phyloP scores from a whole-genome alignment of 2,113 vertebrate species.

The Mirounga angustirostris region DNA sequence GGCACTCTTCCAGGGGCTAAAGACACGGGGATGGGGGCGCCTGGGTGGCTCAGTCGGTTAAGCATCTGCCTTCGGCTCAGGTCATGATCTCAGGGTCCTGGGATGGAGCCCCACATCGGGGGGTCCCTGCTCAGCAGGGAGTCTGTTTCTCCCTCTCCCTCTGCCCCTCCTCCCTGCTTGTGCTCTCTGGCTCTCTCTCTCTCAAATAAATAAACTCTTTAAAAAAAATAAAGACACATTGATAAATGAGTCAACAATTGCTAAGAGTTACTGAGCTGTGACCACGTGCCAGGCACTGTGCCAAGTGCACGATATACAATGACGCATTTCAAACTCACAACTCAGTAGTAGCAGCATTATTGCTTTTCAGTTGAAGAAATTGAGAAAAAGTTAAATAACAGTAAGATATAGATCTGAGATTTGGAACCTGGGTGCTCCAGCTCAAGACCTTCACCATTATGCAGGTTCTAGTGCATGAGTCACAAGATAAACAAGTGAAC shows the following conservation, averaged over 20 bases:
- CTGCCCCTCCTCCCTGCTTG: neutral
- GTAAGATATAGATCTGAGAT: neutral
- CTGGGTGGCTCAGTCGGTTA: neutral
- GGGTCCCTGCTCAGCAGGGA: neutral
- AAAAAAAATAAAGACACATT: neutral
- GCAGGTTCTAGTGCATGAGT: neutral
- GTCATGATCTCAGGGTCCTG: neutral
- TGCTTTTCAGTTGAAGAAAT: neutral
- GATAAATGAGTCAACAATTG: no score
- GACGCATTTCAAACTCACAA: neutral
- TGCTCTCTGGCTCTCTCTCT: neutral
- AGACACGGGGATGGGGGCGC: rapidly evolving
- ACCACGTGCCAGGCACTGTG: neutral
- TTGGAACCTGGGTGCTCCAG: neutral
- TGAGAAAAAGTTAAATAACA: neutral
- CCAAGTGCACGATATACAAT: no score
- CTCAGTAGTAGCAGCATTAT: neutral
- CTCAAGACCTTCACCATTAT: neutral
- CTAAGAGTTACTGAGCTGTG: neutral
- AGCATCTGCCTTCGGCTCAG: neutral
- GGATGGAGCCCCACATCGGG: neutral
- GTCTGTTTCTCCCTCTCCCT: neutral
- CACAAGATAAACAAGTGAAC: neutral
- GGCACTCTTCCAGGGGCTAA: neutral
- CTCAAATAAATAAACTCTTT: neutral